Evolutionary conservation across 2,797 vertebrate species (phyloP).

Genomic region (Galagoides demidoff): DNA sequence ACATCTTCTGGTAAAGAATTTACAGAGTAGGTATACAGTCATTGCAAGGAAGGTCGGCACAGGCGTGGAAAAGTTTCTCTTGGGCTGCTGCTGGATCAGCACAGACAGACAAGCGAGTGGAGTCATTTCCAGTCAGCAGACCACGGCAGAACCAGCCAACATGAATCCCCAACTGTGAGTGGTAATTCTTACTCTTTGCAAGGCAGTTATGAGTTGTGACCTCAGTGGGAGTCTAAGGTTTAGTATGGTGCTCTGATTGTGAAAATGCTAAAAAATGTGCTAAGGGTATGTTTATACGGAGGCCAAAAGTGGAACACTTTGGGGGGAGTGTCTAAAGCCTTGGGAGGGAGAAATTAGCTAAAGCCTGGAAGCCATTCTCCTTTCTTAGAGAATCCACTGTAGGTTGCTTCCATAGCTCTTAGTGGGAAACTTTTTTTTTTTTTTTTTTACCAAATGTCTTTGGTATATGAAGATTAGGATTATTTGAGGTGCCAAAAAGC

Average conservation of each 20-base stretch:
- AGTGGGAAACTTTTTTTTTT: background rate
- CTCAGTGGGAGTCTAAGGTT: background rate
- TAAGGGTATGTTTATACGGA: background rate
- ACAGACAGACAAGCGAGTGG: background rate
- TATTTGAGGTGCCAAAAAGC: background rate
- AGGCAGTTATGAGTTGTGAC: background rate
- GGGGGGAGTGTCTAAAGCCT: background rate
- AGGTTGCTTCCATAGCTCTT: background rate
- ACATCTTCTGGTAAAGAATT: constrained; percentile 67
- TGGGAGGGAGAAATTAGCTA: background rate
- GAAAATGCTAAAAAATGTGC: background rate
- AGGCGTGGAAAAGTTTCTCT: background rate
- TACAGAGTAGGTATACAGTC: background rate
- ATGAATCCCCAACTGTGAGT: constrained; percentile 57
- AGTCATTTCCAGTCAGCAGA: background rate
- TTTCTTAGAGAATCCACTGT: background rate
- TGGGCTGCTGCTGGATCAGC: background rate
- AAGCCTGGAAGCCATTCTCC: background rate
- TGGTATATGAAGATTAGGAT: background rate
- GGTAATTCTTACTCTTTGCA: background rate
- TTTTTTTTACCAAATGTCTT: background rate
- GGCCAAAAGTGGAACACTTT: background rate
- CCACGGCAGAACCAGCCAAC: background rate
- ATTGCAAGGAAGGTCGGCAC: constrained; percentile 26
- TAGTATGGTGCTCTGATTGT: background rate